phyloP scores from a whole-genome alignment of 2,113 vertebrate species.

The Cyprinodon variegatus region DNA sequence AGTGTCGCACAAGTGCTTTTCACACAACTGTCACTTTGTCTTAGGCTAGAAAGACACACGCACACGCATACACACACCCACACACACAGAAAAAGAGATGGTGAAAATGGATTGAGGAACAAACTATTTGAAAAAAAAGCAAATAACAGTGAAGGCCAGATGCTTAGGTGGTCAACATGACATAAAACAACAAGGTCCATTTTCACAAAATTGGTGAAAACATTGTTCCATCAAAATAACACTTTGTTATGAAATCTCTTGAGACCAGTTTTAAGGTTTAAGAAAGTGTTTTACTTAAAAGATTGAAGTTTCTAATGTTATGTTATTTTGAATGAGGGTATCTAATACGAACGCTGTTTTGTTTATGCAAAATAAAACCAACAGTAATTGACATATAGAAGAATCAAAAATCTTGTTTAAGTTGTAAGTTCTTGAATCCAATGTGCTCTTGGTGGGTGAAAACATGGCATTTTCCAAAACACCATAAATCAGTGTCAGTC shows the following conservation, averaged over 20 bases:
- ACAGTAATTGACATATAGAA: too few relatives aligned
- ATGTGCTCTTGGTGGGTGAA: too few relatives aligned
- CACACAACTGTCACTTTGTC: conserved; percentile 27
- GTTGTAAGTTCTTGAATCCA: too few relatives aligned
- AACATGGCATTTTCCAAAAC: too few relatives aligned
- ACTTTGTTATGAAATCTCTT: not conserved
- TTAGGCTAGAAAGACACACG: conserved; percentile 1
- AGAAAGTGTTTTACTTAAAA: not conserved
- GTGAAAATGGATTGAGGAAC: not conserved
- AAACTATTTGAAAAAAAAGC: conserved; percentile 5
- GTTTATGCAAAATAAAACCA: too few relatives aligned
- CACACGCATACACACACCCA: not conserved
- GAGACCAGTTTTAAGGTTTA: not conserved
- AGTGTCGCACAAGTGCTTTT: conserved; percentile 48
- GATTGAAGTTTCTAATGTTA: not conserved
- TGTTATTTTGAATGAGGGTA: not conserved
- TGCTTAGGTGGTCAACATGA: not conserved
- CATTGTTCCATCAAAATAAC: conserved; percentile 18
- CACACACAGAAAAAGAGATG: not conserved
- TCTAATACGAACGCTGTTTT: too few relatives aligned
- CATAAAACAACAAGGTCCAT: conserved; percentile 13
- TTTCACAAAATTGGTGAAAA: conserved; percentile 16
- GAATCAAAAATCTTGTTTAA: too few relatives aligned
- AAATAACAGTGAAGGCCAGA: not conserved
- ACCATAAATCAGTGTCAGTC: too few relatives aligned